Conservation (phyloP, 2,888 invertebrate species). For the Acleris holmiana region DNA sequence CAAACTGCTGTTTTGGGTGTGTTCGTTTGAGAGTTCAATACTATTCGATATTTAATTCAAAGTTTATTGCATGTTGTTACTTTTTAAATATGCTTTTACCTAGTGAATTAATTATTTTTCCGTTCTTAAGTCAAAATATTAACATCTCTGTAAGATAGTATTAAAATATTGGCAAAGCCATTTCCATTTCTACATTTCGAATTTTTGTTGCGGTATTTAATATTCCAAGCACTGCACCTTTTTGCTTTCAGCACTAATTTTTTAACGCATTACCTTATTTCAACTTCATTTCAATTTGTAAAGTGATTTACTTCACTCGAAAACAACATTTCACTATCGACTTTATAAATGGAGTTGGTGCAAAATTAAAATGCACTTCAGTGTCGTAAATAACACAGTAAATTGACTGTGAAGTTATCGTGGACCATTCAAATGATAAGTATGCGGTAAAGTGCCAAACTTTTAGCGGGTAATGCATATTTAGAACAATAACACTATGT, state of each 20-base stretch:
- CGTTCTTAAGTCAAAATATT: no score
- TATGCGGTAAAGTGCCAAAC: constrained; percentile 41
- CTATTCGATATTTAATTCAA: no score
- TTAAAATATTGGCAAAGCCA: no score
- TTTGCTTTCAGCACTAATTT: not conserved
- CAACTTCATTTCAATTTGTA: not conserved
- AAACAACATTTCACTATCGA: constrained; percentile 40
- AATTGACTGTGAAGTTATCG: constrained; percentile 51
- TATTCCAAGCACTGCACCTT: not conserved
- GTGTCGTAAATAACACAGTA: constrained; percentile 44
- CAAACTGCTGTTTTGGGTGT: no score
- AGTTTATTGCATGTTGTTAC: no score
- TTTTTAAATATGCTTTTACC: no score
- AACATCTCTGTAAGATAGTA: no score
- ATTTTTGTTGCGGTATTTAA: not conserved
- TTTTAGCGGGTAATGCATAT: constrained; percentile 38
- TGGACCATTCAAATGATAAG: constrained; percentile 44
- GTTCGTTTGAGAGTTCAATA: no score
- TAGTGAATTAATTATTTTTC: no score
- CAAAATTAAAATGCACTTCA: constrained; percentile 43
- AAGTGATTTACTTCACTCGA: constrained; percentile 23
- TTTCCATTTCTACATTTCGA: no score
- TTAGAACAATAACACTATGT: constrained; percentile 35
- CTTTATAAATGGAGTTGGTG: constrained; percentile 42
- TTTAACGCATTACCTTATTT: not conserved